Base-by-base conservation (phyloP, 2,888 invertebrate species). In the Mystacides longicornis region DNA sequence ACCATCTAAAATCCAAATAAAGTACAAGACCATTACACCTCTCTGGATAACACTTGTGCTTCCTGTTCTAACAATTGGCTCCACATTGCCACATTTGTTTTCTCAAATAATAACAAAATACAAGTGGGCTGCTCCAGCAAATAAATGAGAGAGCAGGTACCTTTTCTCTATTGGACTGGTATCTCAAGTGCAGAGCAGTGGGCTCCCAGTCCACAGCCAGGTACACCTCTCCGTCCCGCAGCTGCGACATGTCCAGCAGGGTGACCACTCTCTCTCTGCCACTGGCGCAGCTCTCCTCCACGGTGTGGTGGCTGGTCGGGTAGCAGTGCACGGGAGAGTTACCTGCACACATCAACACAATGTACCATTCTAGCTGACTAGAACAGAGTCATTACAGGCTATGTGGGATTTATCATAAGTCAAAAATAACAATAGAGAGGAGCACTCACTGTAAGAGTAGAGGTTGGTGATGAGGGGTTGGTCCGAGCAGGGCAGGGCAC, bases 161-260 rank as follows among this genome's bases (percentile, higher is more conserved):
- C 74, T 81, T 79, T 70, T 90, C 90, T 64, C 86, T 73, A 1
- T 86, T 84, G 64, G 83, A 81, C 72, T 90, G 89, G 74, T 92
- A 94, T 37, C 93, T 81, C 64, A 95, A 81, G 74, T 95, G 94
- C 64, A 94, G 77, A 47, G 94, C 93, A 0, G 93, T 93, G 58
- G 93, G 93, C 71, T 95, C 93, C 94, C 95, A 95, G 77, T 95
- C 94, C 60, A 95, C 86, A 60, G 93, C 92, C 62, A 94, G 69
- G 69, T 70, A 57, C 49, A 68, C 42, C 60, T 57, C 64, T 63
- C 56, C 57, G 22, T 27, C 50, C 4, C 54, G 54, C 52, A 57
- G 54, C 27, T 57, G 51, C 18, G 48, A 49, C 49, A 57, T 49
- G 52, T 57, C 57, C 31, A 57, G 49, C 14, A 51, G 49, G 23